Evolutionary conservation across 2,888 invertebrate species (phyloP), one percentile per base, ranked within the genome.

Genomic region (Pseudococcus longispinus): DNA sequence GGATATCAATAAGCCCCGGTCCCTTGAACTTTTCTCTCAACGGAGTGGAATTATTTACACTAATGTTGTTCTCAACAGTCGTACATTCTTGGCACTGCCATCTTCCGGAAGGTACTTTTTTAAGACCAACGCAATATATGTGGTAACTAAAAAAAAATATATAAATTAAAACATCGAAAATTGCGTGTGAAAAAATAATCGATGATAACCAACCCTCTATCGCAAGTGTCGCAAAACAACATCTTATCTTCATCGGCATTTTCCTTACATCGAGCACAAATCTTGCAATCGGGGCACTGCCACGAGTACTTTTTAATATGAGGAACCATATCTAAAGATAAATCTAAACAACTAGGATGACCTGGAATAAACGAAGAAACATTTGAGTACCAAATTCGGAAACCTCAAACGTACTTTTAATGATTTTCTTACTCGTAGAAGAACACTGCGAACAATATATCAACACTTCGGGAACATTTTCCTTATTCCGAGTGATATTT

Each of bases 261-360:
- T 90, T 94, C 94, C 89, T 93, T 93, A 91, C 98, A 98, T 89
- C 94, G 93, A 88, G 94, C 94, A 92, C 98, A 98, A 83, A 94
- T 94, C 92, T 98, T 98, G 91, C 98, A 98, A 89, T 96, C 97
- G 89, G 95, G 95, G 91, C 98, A 98, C 91, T 96, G 96, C 98
- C 98, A 98, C 90, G 94, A 93, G 91, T 98, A 98, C 89, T 94
- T 94, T 90, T 94, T 94, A 88, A 96, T 95, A 89, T 96, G 95
- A 88, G 94, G 93, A 88, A 96, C 93, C 94, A 97, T 97, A 90
- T 96, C 95, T 88, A 94, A 92, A 42, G 95, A 93, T 91, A 98
- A 93, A 89, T 97, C 96, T 90, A 97, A 93, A 92, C 98, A 98
- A 37, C 94, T 93, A 2, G 97, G 96, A 92, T 98, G 98, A 88